Base-by-base conservation (phyloP, 2,113 vertebrate genomes). In the Microcebus lehilahytsara region DNA sequence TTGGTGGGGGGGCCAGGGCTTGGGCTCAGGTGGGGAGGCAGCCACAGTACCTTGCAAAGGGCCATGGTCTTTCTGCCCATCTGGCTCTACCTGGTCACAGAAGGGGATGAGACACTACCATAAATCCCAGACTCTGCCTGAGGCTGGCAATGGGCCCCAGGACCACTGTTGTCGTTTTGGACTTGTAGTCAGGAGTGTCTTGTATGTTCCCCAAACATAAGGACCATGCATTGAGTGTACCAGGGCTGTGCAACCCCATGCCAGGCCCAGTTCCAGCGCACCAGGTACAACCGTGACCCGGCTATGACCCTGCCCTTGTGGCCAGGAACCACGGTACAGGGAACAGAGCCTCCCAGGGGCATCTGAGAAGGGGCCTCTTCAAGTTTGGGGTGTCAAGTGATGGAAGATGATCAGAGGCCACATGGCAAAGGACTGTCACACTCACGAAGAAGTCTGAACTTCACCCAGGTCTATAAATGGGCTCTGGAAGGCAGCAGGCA, bases 261-360 rank as follows among this genome's bases (percentile, higher is more conserved):
- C 62, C 25, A 53, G 56, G 34, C 60, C 51, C 6, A 25, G n/a
- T 25, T 13, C 53, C 16, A 3, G 5, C 4, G 23, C 23, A 17
- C 5, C 12, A 1, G 64, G 51, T 22, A 13, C 51, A 13, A 9
- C 8, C 0, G 9, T 9, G 42, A 23, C 16, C 32, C 0, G 1
- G 66, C n/a, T 23, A 1, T 1, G 9, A 5, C 34, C 40, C 23
- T n/a, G 62, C 8, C 12, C 9, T 0, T 7, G 1, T 0, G 13
- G 67, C 53, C n/a, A 25, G 34, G 13, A 3, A 37, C 37, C 51
- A 34, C 12, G 3, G 25, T 5, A 8, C 0, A 0, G 42, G 69
- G 62, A 80, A 16, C 6, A 16, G 34, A 30, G 22, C 78, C 2
- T 1, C 67, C 53, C 23, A 3, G 56, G 19, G 19, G 20, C 40